Evolutionary conservation across 2,113 vertebrate genomes (phyloP).

Genomic region (Jaculus jaculus): DNA sequence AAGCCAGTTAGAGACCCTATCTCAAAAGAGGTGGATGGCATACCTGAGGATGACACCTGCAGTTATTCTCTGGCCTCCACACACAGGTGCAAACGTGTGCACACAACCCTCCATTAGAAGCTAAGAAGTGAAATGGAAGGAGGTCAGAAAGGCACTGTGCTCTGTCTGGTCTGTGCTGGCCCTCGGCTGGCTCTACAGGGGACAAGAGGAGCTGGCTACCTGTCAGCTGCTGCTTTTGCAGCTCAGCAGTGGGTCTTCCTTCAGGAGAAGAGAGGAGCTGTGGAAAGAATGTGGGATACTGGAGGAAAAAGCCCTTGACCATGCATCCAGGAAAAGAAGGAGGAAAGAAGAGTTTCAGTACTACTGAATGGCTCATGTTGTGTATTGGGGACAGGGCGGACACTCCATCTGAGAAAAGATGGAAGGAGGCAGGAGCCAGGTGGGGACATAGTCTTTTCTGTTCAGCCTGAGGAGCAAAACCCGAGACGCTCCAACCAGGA

Average conservation of each 20-base stretch:
- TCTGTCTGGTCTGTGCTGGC: neutral
- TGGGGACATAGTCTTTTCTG: no score
- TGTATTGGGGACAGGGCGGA: neutral
- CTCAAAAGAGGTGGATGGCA: no score
- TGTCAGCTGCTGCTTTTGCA: neutral
- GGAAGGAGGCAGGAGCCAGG: neutral
- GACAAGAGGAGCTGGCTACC: neutral
- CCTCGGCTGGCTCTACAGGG: neutral
- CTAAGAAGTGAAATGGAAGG: neutral
- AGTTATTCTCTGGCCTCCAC: no score
- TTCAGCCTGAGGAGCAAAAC: neutral
- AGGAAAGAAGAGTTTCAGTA: neutral
- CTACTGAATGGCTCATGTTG: neutral
- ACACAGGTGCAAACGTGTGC: no score
- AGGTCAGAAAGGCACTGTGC: neutral
- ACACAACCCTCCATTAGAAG: no score
- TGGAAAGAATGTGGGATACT: neutral
- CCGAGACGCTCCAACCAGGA: neutral
- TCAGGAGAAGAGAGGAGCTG: neutral
- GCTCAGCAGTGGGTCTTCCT: neutral
- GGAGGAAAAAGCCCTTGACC: neutral
- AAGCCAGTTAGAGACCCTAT: no score
- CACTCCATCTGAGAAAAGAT: neutral
- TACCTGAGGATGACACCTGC: no score
- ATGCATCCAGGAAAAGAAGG: neutral